Base-by-base conservation (phyloP, 2,888 invertebrate genomes). In the Imbricaverruca yamaguchii region DNA sequence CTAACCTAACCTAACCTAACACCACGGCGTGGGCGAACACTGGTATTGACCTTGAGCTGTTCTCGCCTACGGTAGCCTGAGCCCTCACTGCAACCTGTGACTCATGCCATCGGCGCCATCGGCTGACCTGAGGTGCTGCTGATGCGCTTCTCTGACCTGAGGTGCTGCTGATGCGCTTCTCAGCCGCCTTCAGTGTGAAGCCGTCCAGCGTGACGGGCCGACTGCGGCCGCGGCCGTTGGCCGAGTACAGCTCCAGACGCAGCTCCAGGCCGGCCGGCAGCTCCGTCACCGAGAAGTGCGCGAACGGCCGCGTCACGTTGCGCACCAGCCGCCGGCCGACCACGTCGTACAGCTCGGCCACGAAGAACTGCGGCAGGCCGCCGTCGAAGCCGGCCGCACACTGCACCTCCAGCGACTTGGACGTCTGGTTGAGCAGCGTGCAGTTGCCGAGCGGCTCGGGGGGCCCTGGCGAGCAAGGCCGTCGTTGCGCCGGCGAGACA, bases 341-440 rank as follows among this genome's bases (percentile, higher is more conserved):
- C 78, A 39, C 53, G 12, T 78, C 78, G 79, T n/a, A 80, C 53
- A 81, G 80, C 80, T 81, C 81, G 23, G 80, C 59, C 65, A 82
- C 81, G 55, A 82, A 82, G 65, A 53, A 53, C 78, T 82, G 82
- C 15, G 65, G 13, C 13, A 82, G 82, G n/a, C 82, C 82, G 56
- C 82, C 82, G 59, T 82, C 81, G 77, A 80, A 80, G 80, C 82
- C 82, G 23, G 80, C 77, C 57, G 23, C 39, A 56, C 82, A 82
- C 25, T 65, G 56, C 23, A 81, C 67, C 55, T 23, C n/a, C 12
- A 82, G 77, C n/a, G 78, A 63, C 57, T 80, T 65, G 53, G 65
- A 77, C 21, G 81, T 82, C 57, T 82, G 80, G 80, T 82, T 82
- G 25, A 55, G 77, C 12, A 82, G 65, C 8, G n/a, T 4, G 57